Evolutionary conservation across 92 coral and sea anemone genomes (phyloP), one percentile per base, ranked within the genome.

Genomic region (Meandrina meandrites): DNA sequence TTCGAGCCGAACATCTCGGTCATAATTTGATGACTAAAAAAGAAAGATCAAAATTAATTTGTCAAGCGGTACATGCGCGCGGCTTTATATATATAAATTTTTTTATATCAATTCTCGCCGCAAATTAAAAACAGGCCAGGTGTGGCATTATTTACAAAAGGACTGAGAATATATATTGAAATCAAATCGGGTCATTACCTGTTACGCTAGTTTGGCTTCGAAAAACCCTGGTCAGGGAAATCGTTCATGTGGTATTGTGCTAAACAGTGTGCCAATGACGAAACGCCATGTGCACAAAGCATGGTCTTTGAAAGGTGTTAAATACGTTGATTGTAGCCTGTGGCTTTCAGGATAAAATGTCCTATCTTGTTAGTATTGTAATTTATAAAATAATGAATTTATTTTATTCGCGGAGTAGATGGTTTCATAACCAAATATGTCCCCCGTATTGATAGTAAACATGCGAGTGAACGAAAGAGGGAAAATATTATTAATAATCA

Each of bases 141-240:
- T 87, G 93, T 89, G 57, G 34, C 66, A 79, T 82, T 91, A 83
- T 91, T 91, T 88, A 91, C 93, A 91, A 91, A 79, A 85, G 91
- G 66, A 84, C 87, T 75, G 79, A 91, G 60, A 79, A 86, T 60
- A 80, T 88, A 88, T 75, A 79, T 91, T 84, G 75, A 70, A 79
- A 88, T 91, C 93, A 88, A 86, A 79, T 86, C 89, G 86, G 64
- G 79, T 86, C 83, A 89, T 75, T 91, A 91, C 94, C 91, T 91
- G 91, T 84, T 88, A 79, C 89, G 77, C 84, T 37, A 47, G 79
- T 17, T 51, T 37, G 79, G 28, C 69, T 72, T 56, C 57, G 51
- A 58, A 88, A 90, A 79, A 58, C 78, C 77, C 83, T 82, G 80
- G 48, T 18, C n/a, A 11, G 80, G 48, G 73, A 37, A 75, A 73